Percentiles rank a stretch among this genome's conserved stretches.
Conservation (phyloP, 2,888 invertebrate genomes). For the Sphecodes monilicornis region DNA sequence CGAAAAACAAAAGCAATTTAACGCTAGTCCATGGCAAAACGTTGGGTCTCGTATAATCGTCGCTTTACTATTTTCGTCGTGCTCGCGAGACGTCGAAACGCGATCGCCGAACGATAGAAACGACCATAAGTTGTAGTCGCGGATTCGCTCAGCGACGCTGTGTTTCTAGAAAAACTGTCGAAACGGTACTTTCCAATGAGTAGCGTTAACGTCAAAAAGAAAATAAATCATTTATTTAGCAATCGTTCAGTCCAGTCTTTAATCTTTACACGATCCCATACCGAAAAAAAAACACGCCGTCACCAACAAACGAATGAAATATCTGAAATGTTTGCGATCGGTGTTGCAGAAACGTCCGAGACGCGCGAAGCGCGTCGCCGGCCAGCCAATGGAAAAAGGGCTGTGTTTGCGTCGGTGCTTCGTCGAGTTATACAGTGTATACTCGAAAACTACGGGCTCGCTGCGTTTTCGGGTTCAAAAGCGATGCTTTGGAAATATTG, state of each 20-base stretch:
- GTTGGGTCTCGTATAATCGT: neutral
- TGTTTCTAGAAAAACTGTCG: conserved; percentile 3
- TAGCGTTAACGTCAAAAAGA: conserved; percentile 18
- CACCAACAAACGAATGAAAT: neutral
- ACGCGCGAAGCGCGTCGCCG: neutral
- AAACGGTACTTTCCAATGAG: neutral
- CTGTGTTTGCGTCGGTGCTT: neutral
- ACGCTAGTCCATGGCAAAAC: neutral
- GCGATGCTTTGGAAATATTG: conserved; percentile 1
- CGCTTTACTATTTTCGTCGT: neutral
- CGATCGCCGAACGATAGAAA: conserved; percentile 17
- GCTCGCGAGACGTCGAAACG: neutral
- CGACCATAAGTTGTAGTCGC: neutral
- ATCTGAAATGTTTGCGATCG: neutral
- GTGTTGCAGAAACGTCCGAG: conserved; percentile 1
- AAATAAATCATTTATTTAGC: conserved; percentile 49
- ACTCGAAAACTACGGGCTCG: conserved; percentile 19
- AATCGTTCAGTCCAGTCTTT: neutral
- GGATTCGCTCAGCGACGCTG: conserved; percentile 8
- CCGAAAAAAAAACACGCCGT: neutral
- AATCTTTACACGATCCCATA: neutral
- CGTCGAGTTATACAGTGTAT: neutral
- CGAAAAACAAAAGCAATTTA: neutral
- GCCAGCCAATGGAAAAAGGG: neutral
- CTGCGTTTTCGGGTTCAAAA: neutral